Evolutionary conservation across 2,888 invertebrate species (phyloP), one percentile per base, ranked within the genome.

Genomic region (Synanthedon myopaeformis): DNA sequence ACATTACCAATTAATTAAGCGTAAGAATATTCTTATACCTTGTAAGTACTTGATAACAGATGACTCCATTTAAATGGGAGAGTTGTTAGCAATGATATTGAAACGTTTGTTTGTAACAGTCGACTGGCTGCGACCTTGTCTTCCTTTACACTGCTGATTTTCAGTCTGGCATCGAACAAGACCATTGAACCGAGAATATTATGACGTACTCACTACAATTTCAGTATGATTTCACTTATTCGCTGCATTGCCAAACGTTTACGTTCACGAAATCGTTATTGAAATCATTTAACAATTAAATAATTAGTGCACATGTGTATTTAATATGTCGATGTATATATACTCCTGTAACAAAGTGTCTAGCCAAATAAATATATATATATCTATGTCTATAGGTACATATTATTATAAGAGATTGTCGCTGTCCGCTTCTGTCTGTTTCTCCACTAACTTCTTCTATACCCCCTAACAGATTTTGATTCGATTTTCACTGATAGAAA

Each of bases 151-250:
- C 64, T 61, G 64, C 59, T 61, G 60, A 66, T 76, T 78, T 81
- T 79, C 72, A 79, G 73, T 72, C 70, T 73, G 74, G 63, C 69
- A 74, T 71, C 74, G 71, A 72, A 70, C 41, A 28, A 51, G 41
- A 67, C 65, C 78, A 77, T 74, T 79, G 77, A 77, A 78, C 76
- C 78, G 74, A 71, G 62, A 76, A 76, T 63, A 59, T 69, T 70
- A 72, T 70, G 70, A 69, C 66, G 70, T 64, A 65, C 70, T 68
- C 74, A 35, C 8, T 35, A 35, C 69, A 67, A 64, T 69, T 70
- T 74, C 61, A 61, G 66, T 64, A 67, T 76, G 82, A 82, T 83
- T 83, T 83, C 82, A 80, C 80, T 79, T 75, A 69, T 73, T 74
- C 68, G 69, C 60, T 59, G 59, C 58, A 53, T 53, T 56, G 51